Conservation (phyloP, 1,140 invertebrate species). For the Onthophagus taurus region DNA sequence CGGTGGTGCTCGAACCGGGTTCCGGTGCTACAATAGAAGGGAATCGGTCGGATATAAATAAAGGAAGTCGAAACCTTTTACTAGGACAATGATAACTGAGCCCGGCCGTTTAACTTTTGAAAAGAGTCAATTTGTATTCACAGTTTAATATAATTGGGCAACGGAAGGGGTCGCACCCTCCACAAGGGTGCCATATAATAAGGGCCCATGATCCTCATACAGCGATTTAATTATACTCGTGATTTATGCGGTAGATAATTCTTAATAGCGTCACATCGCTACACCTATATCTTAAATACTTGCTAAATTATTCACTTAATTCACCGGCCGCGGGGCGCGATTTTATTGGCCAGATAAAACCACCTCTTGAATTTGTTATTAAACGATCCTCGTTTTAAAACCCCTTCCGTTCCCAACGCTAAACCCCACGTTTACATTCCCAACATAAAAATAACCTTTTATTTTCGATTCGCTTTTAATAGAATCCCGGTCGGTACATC, state of each 20-base stretch:
- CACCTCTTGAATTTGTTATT: too few species aligned
- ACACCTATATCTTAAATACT: too few species aligned
- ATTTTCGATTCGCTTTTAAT: too few species aligned
- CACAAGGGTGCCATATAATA: slow-evolving; percentile 20
- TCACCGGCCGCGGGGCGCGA: too few species aligned
- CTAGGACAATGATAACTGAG: slow-evolving; percentile 27
- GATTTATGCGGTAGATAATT: slow-evolving; percentile 27
- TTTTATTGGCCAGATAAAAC: too few species aligned
- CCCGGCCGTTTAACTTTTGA: slow-evolving; percentile 31
- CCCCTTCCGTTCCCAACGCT: too few species aligned
- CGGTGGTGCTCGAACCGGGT: neutral
- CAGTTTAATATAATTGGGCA: slow-evolving; percentile 31
- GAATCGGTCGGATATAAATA: slow-evolving; percentile 25
- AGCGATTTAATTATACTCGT: slow-evolving; percentile 29
- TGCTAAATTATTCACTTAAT: too few species aligned
- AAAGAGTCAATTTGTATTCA: slow-evolving; percentile 35
- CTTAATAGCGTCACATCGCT: too few species aligned
- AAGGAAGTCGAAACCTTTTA: slow-evolving; percentile 21
- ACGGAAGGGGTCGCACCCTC: slow-evolving; percentile 13
- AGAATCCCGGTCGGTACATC: too few species aligned
- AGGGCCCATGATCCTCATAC: slow-evolving; percentile 21
- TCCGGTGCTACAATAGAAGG: slow-evolving; percentile 1
- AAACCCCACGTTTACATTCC: too few species aligned
- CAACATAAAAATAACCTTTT: too few species aligned
- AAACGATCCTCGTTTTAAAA: too few species aligned